Conservation (phyloP, 2,113 vertebrate genomes). For the Origma solitaria region DNA sequence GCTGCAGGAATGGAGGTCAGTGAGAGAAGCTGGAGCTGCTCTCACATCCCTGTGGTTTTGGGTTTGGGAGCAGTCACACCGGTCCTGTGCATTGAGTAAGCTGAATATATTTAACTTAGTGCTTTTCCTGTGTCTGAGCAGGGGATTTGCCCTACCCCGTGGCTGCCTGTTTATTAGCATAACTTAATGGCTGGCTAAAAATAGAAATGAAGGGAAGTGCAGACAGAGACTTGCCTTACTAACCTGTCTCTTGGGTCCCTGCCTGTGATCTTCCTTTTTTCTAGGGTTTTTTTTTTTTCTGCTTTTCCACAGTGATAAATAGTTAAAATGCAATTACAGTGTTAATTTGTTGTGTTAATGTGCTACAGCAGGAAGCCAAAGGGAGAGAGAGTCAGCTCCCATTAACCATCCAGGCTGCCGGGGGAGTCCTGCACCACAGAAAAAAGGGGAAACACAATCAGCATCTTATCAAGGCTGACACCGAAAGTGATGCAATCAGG, state of each 20-base stretch:
- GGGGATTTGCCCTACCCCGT: background rate
- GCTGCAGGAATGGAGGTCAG: background rate
- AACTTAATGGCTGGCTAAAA: conserved; percentile 44
- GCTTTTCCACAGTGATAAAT: conserved; percentile 67
- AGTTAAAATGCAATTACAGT: conserved; percentile 90
- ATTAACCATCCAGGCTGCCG: conserved; percentile 75
- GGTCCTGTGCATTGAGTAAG: background rate
- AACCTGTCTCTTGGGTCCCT: conserved; percentile 56
- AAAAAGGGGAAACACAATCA: conserved; percentile 14
- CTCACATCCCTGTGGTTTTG: background rate
- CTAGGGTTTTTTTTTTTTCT: background rate
- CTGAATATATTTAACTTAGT: background rate
- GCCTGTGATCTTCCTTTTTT: conserved; percentile 19
- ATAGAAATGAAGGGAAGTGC: conserved; percentile 74
- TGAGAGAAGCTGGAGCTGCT: background rate
- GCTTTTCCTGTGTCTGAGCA: background rate
- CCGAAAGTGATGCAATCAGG: conserved; percentile 65
- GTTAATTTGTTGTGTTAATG: conserved; percentile 85
- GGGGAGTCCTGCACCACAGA: conserved; percentile 48
- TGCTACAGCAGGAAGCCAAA: conserved; percentile 61
- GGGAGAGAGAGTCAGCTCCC: conserved; percentile 69
- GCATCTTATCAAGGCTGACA: conserved; percentile 69
- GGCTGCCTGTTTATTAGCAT: conserved; percentile 33
- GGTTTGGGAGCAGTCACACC: background rate
- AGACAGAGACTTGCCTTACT: conserved; percentile 59